phyloP scores from a whole-genome alignment of 1,140 invertebrate species.

The Campoletis sonorensis region DNA sequence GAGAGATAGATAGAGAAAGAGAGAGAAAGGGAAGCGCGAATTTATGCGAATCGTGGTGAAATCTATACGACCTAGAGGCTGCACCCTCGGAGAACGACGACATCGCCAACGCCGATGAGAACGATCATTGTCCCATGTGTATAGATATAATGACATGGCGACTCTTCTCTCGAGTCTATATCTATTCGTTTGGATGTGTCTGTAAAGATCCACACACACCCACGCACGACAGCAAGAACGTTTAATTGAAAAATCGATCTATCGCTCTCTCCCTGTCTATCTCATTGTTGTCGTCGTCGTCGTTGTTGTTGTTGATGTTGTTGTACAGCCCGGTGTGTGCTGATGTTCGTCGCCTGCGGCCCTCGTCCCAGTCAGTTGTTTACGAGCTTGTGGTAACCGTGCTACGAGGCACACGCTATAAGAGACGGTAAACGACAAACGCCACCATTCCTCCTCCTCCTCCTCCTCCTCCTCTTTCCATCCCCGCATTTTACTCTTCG shows the following conservation, averaged over 20 bases:
- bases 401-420: constrained; percentile 22
- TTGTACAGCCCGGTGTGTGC: not conserved
- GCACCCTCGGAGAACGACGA: constrained; percentile 24
- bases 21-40: constrained; percentile 26
- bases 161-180: not conserved
- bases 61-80: constrained; percentile 41
- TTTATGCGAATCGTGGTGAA: constrained; percentile 45
- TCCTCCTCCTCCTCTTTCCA: constrained; percentile 1
- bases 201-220: not conserved
- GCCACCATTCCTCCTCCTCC: not conserved
- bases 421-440: constrained; percentile 37
- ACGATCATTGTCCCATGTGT: not conserved
- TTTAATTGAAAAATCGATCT: constrained; percentile 46
- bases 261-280: constrained; percentile 31
- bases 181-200: not conserved
- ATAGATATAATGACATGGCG: constrained; percentile 29
- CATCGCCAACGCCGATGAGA: constrained; percentile 17
- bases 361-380: constrained; percentile 14
- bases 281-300: not conserved
- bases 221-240: not conserved
- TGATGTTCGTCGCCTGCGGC: constrained; percentile 25
- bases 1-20: no score
- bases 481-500: not conserved
- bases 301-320: no score
- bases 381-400: constrained; percentile 12